Conservation (phyloP, 2,113 vertebrate species). For the Hippocampus mohnikei region DNA sequence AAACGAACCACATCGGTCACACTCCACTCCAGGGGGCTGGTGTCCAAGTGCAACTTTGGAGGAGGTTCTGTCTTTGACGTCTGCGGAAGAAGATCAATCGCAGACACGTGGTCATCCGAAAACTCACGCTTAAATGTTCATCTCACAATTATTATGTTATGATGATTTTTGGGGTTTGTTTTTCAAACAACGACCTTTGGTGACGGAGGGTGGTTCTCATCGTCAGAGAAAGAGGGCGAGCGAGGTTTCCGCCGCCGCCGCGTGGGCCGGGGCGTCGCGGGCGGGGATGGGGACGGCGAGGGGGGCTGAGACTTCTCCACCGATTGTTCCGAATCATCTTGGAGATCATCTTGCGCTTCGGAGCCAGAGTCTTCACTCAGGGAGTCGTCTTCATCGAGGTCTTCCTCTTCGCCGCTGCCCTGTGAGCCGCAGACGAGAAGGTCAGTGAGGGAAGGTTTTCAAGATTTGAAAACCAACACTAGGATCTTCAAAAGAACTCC, state of each 20-base stretch:
- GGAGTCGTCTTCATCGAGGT: conserved; percentile 91
- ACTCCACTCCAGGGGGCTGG: conserved; percentile 93
- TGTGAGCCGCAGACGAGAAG: conserved; percentile 40
- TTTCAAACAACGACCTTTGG: conserved; percentile 78
- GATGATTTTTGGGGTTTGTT: not conserved
- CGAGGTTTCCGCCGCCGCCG: conserved; percentile 76
- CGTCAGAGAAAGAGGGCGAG: conserved; percentile 87
- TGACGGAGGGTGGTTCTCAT: conserved; percentile 89
- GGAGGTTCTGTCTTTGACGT: conserved; percentile 78
- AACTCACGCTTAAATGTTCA: no score
- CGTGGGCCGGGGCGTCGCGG: conserved; percentile 75
- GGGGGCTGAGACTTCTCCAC: conserved; percentile 87
- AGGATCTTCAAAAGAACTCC: no score
- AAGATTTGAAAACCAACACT: no score
- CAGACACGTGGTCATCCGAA: not conserved
- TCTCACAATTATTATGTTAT: no score
- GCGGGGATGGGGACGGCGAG: conserved; percentile 85
- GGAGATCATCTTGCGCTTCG: conserved; percentile 86
- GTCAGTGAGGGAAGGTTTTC: not conserved
- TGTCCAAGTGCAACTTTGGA: conserved; percentile 89
- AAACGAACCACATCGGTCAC: conserved; percentile 92
- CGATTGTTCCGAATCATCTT: conserved; percentile 89
- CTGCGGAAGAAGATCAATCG: conserved; percentile 31
- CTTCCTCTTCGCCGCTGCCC: conserved; percentile 91
- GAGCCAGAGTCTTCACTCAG: conserved; percentile 88